Evolutionary conservation across 2,113 vertebrate genomes (phyloP).

Genomic region (Taxidea taxus): DNA sequence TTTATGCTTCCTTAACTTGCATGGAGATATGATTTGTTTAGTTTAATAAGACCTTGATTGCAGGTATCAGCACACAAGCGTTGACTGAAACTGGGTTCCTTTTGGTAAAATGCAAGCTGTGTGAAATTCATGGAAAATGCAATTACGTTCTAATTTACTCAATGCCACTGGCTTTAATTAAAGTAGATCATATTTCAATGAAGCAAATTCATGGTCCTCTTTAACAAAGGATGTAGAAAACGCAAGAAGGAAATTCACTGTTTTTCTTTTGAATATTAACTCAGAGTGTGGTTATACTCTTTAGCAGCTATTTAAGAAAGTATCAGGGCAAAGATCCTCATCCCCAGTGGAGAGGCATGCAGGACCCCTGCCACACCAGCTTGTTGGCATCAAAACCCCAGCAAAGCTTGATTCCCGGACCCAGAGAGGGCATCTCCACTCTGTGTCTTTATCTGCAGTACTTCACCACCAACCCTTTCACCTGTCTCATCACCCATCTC

Average conservation of each 20-base stretch:
- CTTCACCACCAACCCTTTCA: neutral
- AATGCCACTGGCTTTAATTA: slow-evolving; percentile 72
- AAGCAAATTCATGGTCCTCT: slow-evolving; percentile 49
- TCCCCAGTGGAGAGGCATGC: neutral
- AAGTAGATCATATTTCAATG: slow-evolving; percentile 69
- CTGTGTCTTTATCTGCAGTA: neutral
- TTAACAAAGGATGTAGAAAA: slow-evolving; percentile 62
- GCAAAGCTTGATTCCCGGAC: neutral
- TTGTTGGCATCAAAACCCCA: neutral
- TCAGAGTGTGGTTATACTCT: neutral
- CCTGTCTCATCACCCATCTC: neutral
- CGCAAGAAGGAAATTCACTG: slow-evolving; percentile 35
- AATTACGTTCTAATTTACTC: slow-evolving; percentile 68
- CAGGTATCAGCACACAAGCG: slow-evolving; percentile 52
- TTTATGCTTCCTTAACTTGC: slow-evolving; percentile 56
- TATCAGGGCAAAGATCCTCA: neutral
- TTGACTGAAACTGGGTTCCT: slow-evolving; percentile 53
- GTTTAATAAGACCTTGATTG: slow-evolving; percentile 68
- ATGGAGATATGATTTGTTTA: slow-evolving; percentile 61
- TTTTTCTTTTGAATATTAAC: slow-evolving; percentile 43
- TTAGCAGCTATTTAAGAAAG: neutral
- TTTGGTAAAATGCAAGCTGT: slow-evolving; percentile 68
- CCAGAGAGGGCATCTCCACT: neutral
- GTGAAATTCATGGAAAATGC: slow-evolving; percentile 66
- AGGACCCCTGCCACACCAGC: neutral